phyloP scores from a whole-genome alignment of 2,888 invertebrate genomes.

The Sphinx pinastri region DNA sequence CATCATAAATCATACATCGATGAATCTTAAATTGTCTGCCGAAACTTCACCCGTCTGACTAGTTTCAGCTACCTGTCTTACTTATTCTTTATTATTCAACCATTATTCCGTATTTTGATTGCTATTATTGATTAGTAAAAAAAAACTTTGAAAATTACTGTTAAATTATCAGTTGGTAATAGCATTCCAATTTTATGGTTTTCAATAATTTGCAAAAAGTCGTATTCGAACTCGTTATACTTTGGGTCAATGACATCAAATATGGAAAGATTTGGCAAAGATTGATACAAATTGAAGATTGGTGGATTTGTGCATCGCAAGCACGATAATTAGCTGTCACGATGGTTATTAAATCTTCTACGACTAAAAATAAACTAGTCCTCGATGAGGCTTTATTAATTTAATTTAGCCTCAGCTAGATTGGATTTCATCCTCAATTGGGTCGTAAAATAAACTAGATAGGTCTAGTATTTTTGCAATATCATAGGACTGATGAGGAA shows the following conservation, averaged over 20 bases:
- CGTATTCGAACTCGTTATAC: background rate
- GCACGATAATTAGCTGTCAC: background rate
- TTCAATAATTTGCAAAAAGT: constrained; percentile 3
- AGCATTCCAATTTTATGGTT: background rate
- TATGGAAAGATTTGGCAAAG: background rate
- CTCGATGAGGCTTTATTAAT: background rate
- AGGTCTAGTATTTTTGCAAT: too few species aligned
- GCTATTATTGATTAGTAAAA: background rate
- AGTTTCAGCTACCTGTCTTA: constrained; percentile 3
- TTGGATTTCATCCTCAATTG: background rate
- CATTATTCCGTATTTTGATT: background rate
- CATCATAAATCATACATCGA: constrained; percentile 14
- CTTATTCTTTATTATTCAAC: background rate
- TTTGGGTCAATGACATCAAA: background rate
- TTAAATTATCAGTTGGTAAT: background rate
- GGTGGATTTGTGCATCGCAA: background rate
- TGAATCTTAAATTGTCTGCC: constrained; percentile 3
- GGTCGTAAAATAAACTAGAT: too few species aligned
- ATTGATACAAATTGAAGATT: background rate
- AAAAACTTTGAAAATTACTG: background rate
- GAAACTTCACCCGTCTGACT: background rate
- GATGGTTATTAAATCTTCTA: background rate
- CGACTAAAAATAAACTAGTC: background rate
- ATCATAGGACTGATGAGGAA: too few species aligned
- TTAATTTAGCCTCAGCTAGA: background rate